Base-by-base conservation (phyloP, 1,140 invertebrate genomes). In the Dreissena polymorpha region DNA sequence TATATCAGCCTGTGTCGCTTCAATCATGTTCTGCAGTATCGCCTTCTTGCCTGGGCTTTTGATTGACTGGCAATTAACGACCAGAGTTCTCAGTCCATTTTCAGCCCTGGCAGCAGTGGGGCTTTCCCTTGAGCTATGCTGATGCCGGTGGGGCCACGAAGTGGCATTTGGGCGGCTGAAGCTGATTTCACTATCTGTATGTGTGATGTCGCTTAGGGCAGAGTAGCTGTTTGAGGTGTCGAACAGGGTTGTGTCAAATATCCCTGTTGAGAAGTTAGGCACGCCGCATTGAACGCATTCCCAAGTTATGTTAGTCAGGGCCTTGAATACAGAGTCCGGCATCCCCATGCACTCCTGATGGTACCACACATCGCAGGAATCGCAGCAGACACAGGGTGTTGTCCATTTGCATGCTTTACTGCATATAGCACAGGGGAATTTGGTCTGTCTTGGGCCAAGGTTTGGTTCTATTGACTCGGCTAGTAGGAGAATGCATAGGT, bases 261-360 rank as follows among this genome's bases (percentile, higher is more conserved):
- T 29, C 14, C 63, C 50, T 2, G 70, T 60, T 10, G 83, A 80
- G 69, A 85, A 85, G 55, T 85, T 80, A 68, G 77, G 76, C 12
- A 84, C 14, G 8, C 83, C 75, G 68, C 83, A 84, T 57, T 78
- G 70, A 50, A 65, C 16, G 39, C 83, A 78, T 18, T 79, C 74
- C 69, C 68, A 84, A 25, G 50, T 84, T 13, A 67, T 10, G 57
- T 79, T 73, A 7, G 72, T 13, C 21, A 78, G 29, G 5, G 49
- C 67, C 27, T 27, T n/a, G 27, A 51, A 79, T 0, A 79, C 76
- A 5, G 10, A 27, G 53, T 70, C 76, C 8, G 21, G 16, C 50
- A 79, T 79, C 7, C 67, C 67, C 76, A 79, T 79, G 29, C 76
- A 79, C 12, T 69, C 67, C 68, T 70, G 10, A 39, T 79, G 76